A percentile compares a stretch with the other conserved stretches of the same genome.
Evolutionary conservation across 2,888 invertebrate genomes (phyloP).

Genomic region (Idaea biselata): DNA sequence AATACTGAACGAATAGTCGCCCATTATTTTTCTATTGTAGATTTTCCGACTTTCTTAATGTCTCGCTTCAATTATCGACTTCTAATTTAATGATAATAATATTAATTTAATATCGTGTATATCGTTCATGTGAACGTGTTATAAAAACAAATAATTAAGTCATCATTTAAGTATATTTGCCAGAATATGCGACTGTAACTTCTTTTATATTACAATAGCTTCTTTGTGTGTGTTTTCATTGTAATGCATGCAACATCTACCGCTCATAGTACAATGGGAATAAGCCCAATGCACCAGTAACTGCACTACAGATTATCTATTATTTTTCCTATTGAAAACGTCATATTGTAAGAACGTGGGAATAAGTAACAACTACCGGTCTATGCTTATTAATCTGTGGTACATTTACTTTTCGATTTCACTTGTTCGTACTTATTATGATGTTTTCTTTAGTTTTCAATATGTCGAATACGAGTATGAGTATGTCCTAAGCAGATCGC

Average conservation of each 20-base stretch:
- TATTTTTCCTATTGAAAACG: slow-evolving; percentile 3
- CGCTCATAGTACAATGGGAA: slow-evolving; percentile 12
- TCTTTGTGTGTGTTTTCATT: background rate
- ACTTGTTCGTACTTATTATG: background rate
- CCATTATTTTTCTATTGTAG: background rate
- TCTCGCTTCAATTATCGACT: background rate
- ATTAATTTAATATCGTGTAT: background rate
- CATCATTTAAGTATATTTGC: background rate
- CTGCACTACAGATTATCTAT: slow-evolving; percentile 12
- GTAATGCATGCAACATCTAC: background rate
- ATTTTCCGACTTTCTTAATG: background rate
- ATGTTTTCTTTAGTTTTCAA: background rate
- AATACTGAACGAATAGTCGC: background rate
- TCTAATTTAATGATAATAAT: background rate
- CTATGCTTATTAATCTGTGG: background rate
- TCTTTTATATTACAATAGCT: background rate
- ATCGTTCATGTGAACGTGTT: background rate
- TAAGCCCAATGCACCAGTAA: slow-evolving; percentile 13
- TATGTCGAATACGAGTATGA: background rate
- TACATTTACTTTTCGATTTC: background rate
- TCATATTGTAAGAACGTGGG: slow-evolving; percentile 11
- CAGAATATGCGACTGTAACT: background rate
- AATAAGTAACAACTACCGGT: slow-evolving; percentile 9
- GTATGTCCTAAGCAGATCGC: background rate
- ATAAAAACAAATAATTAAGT: too few species aligned